Base-by-base conservation (phyloP, 1,140 invertebrate species). In the Caenorhabditis brenneri region DNA sequence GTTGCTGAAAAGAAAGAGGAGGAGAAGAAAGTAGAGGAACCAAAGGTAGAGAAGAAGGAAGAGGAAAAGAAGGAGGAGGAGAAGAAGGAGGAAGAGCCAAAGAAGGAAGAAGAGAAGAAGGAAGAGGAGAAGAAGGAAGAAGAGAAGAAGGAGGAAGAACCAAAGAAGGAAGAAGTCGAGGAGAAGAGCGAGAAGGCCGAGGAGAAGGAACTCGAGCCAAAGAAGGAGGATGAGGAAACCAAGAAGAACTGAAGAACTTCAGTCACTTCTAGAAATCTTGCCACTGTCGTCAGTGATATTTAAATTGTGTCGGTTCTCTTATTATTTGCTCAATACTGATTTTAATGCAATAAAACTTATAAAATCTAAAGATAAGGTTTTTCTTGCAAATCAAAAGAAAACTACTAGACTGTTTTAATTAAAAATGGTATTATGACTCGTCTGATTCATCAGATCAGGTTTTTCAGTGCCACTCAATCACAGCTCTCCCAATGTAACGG, bases 21-120 rank as follows among this genome's bases (percentile, higher is more conserved):
- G 42, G 42, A 83, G 46, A 83, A 83, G 48, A 74, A 74, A 15
- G 58, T 27, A 65, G 82, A 83, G 49, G 82, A 81, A 36, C 9
- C 2, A 31, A 55, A 39, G 31, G 16, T 31, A 12, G 79, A 55
- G 29, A 42, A 46, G 29, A 48, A 81, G 49, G 39, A 55, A 22
- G 39, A 81, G 31, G 46, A 81, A 27, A n/a, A 51, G 24, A 27
- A 36, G 49, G 27, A 53, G 49, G 39, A 46, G 49, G 27, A 31
- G 27, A 39, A 36, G 79, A 29, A 29, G 24, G 27, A 24, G 10
- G 39, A 36, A 39, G 27, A 80, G 49, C 22, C 24, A 22, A 19
- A 48, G 12, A 24, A 39, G 33, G 49, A 36, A 24, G n/a, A n/a
- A n/a, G n/a, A n/a, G n/a, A 39, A 51, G 24, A 39, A 51, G 49